A percentile compares a stretch with the other conserved stretches of the same genome.
These are phyloP conservation scores for Paralichthys olivaceus DNA, from an alignment of 2,113 vertebrate genomes.

Conservation along the genomic window DNA sequence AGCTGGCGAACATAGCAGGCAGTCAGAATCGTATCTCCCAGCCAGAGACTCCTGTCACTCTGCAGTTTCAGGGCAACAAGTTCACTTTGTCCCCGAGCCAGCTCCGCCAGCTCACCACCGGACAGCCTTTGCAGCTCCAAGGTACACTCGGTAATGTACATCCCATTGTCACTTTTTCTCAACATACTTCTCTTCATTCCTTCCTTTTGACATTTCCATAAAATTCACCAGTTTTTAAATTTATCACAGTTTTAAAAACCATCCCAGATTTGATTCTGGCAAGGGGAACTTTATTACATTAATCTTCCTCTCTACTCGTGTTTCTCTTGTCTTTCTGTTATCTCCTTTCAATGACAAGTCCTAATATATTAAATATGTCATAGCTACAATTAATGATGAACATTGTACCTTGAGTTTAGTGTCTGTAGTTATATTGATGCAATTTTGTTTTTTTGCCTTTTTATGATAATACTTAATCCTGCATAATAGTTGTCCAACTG, in stretches of 20 bases:
- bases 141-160: slow-evolving; percentile 84
- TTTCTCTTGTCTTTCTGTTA: background rate
- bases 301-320: background rate
- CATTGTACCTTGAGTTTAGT: background rate
- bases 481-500: background rate
- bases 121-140: slow-evolving; percentile 93
- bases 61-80: slow-evolving; percentile 96
- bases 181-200: slow-evolving; percentile 5
- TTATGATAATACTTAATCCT: background rate
- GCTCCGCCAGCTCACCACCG: slow-evolving; percentile 92
- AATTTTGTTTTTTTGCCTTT: background rate
- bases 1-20: slow-evolving; percentile 88
- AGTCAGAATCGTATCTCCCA: slow-evolving; percentile 88
- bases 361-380: background rate
- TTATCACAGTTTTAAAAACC: background rate
- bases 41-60: slow-evolving; percentile 91
- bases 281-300: too few species aligned
- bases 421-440: background rate
- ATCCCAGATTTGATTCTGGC: too few species aligned
- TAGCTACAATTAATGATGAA: too few species aligned
- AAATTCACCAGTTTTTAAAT: background rate
- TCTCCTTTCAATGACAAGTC: background rate
- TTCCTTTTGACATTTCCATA: slow-evolving; percentile 4
- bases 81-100: slow-evolving; percentile 93
- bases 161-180: slow-evolving; percentile 41